phyloP scores from a whole-genome alignment of 2,113 vertebrate species.

The Caloenas nicobarica region DNA sequence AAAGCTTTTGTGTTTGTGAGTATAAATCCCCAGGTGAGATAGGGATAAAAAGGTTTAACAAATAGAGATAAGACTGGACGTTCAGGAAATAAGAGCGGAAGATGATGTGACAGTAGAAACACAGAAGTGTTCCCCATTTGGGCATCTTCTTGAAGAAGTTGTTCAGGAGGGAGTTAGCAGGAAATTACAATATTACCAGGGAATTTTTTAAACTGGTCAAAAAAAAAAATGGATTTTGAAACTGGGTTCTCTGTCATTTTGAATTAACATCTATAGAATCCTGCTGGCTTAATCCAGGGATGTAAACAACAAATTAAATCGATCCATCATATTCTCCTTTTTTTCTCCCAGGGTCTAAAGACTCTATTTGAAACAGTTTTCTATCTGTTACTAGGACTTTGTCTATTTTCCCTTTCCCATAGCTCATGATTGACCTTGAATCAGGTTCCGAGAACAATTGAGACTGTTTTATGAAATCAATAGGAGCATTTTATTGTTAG shows the following conservation, averaged over 20 bases:
- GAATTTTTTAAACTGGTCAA: neutral
- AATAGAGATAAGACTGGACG: neutral
- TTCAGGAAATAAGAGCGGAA: neutral
- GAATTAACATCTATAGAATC: neutral
- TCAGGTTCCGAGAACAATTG: neutral
- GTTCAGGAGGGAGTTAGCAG: neutral
- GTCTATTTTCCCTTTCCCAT: slow-evolving; percentile 29
- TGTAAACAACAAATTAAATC: neutral
- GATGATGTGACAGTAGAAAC: neutral
- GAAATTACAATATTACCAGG: neutral
- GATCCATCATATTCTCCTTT: neutral
- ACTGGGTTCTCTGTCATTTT: neutral
- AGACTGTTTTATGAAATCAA: neutral
- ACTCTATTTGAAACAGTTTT: neutral
- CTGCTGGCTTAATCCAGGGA: neutral
- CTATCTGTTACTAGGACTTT: neutral
- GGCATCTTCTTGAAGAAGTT: neutral
- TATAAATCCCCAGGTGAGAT: neutral
- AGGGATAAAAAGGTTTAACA: neutral
- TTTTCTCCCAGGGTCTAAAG: neutral
- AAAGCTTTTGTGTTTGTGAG: neutral
- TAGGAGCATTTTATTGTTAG: neutral
- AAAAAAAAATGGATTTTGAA: neutral
- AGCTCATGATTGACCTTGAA: neutral
- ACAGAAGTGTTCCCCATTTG: neutral